Conservation (phyloP, 2,797 vertebrate genomes). For the Knipowitschia caucasica region DNA sequence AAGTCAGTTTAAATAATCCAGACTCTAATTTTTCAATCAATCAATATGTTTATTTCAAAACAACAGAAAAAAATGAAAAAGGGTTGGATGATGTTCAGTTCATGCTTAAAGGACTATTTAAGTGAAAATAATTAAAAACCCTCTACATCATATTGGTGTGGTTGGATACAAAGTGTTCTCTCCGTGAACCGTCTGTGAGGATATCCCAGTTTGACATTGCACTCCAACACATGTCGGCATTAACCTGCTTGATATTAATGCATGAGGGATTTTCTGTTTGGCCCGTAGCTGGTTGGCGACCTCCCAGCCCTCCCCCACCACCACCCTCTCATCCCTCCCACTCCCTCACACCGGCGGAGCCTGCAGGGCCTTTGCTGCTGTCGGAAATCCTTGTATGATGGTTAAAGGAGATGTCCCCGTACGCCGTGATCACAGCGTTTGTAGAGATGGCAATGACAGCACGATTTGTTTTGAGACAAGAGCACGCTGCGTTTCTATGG, state of each 20-base stretch:
- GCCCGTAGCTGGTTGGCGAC: conserved; percentile 46
- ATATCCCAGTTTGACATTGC: conserved; percentile 2
- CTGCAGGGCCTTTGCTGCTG: neutral
- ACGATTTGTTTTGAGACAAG: conserved; percentile 3
- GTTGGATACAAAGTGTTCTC: neutral
- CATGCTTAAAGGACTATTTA: too few relatives aligned
- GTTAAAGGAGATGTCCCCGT: neutral
- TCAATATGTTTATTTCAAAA: too few relatives aligned
- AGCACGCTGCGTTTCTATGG: conserved; percentile 67
- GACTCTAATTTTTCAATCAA: too few relatives aligned
- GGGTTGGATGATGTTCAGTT: too few relatives aligned
- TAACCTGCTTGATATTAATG: conserved; percentile 32
- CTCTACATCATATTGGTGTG: too few relatives aligned
- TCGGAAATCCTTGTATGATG: neutral
- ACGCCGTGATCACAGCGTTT: neutral
- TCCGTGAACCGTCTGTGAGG: neutral
- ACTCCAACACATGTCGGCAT: neutral
- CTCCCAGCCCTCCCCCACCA: conserved; percentile 48
- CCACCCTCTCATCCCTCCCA: conserved; percentile 23
- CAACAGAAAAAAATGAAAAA: too few relatives aligned
- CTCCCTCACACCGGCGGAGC: conserved; percentile 8
- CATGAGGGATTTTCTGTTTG: conserved; percentile 39
- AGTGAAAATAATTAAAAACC: too few relatives aligned
- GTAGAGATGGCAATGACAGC: neutral
- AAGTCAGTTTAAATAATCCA: too few relatives aligned